Evolutionary conservation across 2,888 invertebrate genomes (phyloP).

Genomic region (Automeris io): DNA sequence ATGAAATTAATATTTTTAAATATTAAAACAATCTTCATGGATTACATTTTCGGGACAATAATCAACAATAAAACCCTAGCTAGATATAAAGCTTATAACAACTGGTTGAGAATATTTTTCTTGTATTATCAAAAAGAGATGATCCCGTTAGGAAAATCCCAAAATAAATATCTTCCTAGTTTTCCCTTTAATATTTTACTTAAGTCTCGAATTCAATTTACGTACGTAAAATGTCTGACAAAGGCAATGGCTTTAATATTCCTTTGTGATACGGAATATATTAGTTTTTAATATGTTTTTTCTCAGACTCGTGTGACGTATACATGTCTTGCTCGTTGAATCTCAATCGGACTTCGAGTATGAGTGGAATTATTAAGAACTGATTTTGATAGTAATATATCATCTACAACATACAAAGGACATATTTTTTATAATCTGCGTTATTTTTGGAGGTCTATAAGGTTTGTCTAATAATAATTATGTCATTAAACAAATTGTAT

Average conservation of each 20-base stretch:
- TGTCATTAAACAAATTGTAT: no score
- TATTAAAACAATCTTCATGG: no score
- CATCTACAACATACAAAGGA: no score
- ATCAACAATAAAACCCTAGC: no score
- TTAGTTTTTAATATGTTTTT: constrained; percentile 4
- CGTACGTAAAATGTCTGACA: constrained; percentile 6
- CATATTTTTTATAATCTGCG: no score
- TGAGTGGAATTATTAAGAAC: neutral
- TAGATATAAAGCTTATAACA: neutral
- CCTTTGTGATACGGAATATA: constrained; percentile 7
- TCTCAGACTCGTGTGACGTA: constrained; percentile 3
- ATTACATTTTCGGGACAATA: no score
- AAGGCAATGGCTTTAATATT: constrained; percentile 9
- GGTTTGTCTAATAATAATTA: no score
- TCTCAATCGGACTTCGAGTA: constrained; percentile 4
- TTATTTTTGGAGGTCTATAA: no score
- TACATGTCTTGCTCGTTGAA: constrained; percentile 5
- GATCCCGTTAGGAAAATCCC: neutral
- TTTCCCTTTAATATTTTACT: constrained; percentile 1
- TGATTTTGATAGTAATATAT: no score
- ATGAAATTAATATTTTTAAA: no score
- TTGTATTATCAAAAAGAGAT: neutral
- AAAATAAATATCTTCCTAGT: neutral
- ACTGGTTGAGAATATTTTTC: neutral
- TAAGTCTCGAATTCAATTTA: constrained; percentile 5